Evolutionary conservation across 2,113 vertebrate species (phyloP).

Genomic region (Prunella fulvescens): DNA sequence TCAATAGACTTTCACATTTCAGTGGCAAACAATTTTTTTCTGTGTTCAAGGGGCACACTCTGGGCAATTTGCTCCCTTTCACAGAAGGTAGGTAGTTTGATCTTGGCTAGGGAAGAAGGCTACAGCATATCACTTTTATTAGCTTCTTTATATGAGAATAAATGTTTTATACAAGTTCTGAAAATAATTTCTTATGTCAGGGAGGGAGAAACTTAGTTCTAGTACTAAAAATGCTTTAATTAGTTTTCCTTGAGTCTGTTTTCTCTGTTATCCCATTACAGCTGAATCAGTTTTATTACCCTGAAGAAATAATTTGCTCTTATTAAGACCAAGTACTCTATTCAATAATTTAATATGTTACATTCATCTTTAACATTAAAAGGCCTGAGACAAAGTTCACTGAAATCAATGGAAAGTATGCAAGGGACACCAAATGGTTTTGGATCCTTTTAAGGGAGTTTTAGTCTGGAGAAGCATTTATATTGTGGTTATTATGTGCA

Average conservation of each 20-base stretch:
- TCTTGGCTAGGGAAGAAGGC: not conserved
- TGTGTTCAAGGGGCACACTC: not conserved
- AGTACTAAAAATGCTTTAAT: conserved; percentile 1
- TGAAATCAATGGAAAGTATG: not conserved
- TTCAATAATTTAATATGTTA: conserved; percentile 34
- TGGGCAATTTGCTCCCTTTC: not conserved
- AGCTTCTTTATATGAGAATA: not conserved
- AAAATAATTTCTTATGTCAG: conserved; percentile 22
- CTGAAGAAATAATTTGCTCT: conserved; percentile 48
- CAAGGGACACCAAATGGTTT: not conserved
- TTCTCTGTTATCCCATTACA: conserved; percentile 15
- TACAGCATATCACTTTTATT: not conserved
- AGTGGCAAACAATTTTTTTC: not conserved
- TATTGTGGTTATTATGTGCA: not conserved
- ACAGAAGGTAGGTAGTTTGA: not conserved
- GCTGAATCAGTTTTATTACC: conserved; percentile 18
- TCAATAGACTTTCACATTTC: conserved; percentile 7
- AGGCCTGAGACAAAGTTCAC: conserved; percentile 31
- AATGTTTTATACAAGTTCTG: conserved; percentile 40
- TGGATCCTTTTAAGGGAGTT: not conserved
- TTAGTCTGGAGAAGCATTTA: not conserved
- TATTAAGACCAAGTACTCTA: conserved; percentile 30
- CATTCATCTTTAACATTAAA: conserved; percentile 13
- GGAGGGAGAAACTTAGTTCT: not conserved
- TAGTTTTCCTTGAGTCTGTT: conserved; percentile 37